These are phyloP conservation scores for Microcebus tavaratra DNA, from an alignment of 2,113 vertebrate genomes.

Conservation along the genomic window DNA sequence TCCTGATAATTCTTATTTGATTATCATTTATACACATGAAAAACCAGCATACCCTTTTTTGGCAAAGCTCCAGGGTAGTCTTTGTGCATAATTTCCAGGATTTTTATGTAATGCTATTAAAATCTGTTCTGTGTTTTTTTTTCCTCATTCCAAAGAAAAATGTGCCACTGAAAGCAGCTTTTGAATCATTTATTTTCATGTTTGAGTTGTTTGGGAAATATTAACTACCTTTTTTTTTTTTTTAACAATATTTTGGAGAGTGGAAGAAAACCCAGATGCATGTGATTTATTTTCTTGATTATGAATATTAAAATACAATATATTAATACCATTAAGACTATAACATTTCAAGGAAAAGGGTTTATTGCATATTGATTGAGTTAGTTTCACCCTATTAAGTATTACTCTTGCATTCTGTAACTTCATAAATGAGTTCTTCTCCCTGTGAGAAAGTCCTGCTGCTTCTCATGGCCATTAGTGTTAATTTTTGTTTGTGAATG, in stretches of 20 bases:
- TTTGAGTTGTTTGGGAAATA: conserved; percentile 58
- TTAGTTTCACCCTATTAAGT: conserved; percentile 35
- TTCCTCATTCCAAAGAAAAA: conserved; percentile 33
- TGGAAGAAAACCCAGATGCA: conserved; percentile 11
- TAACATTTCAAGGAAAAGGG: conserved; percentile 3
- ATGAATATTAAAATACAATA: conserved; percentile 30
- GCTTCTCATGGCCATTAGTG: background rate
- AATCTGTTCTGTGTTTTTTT: conserved; percentile 42
- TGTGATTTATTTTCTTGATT: conserved; percentile 38
- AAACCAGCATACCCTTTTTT: conserved; percentile 9
- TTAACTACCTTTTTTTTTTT: background rate
- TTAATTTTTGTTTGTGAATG: conserved; percentile 52
- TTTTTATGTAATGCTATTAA: conserved; percentile 71
- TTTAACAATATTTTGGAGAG: conserved; percentile 28
- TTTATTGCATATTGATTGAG: background rate
- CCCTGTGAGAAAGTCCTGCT: conserved; percentile 2
- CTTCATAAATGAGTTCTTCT: conserved; percentile 7
- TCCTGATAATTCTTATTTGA: conserved; percentile 46
- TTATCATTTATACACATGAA: conserved; percentile 38
- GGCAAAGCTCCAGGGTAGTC: conserved; percentile 49
- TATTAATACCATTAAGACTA: background rate
- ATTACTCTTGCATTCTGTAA: conserved; percentile 10
- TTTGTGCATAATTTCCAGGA: conserved; percentile 69
- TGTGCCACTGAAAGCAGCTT: conserved; percentile 45
- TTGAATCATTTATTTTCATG: conserved; percentile 56